Evolutionary conservation across 2,888 invertebrate species (phyloP).

Genomic region (Mimumesa dahlbomi): DNA sequence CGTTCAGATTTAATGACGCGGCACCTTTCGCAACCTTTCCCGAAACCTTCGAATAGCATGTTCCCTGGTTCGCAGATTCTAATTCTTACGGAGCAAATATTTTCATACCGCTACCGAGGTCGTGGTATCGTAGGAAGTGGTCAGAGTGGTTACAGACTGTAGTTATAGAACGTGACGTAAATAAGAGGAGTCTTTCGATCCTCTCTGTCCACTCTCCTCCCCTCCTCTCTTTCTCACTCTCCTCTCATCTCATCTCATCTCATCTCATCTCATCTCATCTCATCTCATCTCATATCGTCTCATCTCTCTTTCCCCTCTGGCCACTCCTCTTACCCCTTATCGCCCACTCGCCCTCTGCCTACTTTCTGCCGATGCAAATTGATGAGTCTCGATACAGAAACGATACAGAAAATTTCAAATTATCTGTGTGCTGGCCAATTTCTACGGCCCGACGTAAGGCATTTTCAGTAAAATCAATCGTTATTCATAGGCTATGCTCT

Average conservation of each 20-base stretch:
- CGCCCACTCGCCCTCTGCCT: too few relatives aligned
- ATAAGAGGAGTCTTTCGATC: constrained; percentile 4
- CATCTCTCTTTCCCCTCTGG: not conserved
- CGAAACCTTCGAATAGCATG: not conserved
- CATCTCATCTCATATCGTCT: not conserved
- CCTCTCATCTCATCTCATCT: not conserved
- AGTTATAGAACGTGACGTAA: constrained; percentile 28
- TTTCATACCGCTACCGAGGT: constrained; percentile 12
- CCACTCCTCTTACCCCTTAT: not conserved
- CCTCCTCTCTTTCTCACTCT: not conserved
- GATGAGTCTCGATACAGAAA: too few relatives aligned
- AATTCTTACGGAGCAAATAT: constrained; percentile 22
- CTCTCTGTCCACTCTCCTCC: not conserved
- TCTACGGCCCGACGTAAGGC: not conserved
- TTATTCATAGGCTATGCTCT: constrained; percentile 44
- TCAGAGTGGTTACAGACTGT: constrained; percentile 15
- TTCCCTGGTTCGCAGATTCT: constrained; percentile 3
- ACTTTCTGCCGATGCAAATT: too few relatives aligned
- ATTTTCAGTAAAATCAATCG: constrained; percentile 57
- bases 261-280: not conserved
- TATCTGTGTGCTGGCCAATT: not conserved
- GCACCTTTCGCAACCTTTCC: too few relatives aligned
- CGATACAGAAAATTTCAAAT: too few relatives aligned
- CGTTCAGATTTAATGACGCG: too few relatives aligned
- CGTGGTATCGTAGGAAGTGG: constrained; percentile 12